Base-by-base conservation (phyloP, 2,888 invertebrate genomes). In the Philaethria dido region DNA sequence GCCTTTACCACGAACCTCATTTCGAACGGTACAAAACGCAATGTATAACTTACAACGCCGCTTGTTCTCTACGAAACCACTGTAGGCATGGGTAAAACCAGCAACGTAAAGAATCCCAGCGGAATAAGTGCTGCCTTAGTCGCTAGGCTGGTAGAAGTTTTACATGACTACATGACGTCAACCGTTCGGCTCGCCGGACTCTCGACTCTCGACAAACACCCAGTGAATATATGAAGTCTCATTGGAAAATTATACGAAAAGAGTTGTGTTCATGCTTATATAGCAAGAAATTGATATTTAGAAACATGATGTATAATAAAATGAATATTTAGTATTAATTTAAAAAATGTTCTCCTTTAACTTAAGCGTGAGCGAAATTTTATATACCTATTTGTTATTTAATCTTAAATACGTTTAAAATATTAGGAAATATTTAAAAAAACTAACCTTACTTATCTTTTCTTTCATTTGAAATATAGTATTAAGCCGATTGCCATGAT, bases 101-200 rank as follows among this genome's bases (percentile, higher is more conserved):
- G 82, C 87, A 71, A 80, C 88, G 87, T 82, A 86, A 73, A 62
- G 44, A 68, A 66, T 64, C 45, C 63, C 59, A 68, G 64, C n/a
- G 14, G 16, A 71, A 66, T 69, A 63, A 66, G 72, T 72, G 73
- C 69, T 65, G 47, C 36, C 48, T 45, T 36, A 33, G 61, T 60
- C 59, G 65, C 60, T 59, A 33, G 68, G 74, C 75, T 85, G 81
- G 87, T 89, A 82, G 78, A 81, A 84, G 86, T 82, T 85, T 80
- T 82, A 87, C 89, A 86, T 85, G 85, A 82, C 80, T 81, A 82
- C 78, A 92, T 92, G 92, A 92, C 92, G 92, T 92, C 92, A 92
- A 90, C 91, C 77, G 84, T 86, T 92, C 86, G 91, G 89, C 88
- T 88, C 87, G 91, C 86, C 87, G 86, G 88, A 85, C 90, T 86